Evolutionary conservation across 2,113 vertebrate species (phyloP).

Genomic region (Varanus komodoensis): DNA sequence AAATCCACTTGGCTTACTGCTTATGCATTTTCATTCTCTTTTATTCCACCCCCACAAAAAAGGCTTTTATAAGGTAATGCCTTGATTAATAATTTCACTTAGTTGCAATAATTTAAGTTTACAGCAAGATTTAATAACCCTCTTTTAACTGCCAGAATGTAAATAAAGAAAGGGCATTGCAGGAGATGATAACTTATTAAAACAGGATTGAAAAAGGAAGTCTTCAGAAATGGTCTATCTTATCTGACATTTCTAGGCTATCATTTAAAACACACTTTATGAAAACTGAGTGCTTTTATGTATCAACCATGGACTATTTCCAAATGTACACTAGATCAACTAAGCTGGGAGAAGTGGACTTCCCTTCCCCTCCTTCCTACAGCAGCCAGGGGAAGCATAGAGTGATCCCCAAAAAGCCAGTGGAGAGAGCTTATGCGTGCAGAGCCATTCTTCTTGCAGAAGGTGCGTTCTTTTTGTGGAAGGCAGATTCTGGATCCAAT

Average conservation of each 20-base stretch:
- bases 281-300: background rate
- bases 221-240: background rate
- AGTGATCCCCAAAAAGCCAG: too few relatives aligned
- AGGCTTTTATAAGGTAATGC: background rate
- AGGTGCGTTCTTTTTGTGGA: too few relatives aligned
- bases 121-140: background rate
- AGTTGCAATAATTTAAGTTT: background rate
- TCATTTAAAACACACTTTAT: background rate
- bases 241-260: background rate
- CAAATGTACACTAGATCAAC: too few relatives aligned
- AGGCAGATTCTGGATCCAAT: too few relatives aligned
- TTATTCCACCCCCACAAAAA: background rate
- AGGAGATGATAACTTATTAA: background rate
- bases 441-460: too few relatives aligned
- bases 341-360: too few relatives aligned
- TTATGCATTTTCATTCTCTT: background rate
- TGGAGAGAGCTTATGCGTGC: too few relatives aligned
- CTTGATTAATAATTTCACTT: background rate
- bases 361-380: too few relatives aligned
- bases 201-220: background rate
- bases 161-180: background rate
- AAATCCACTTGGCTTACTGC: background rate
- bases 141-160: background rate
- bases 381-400: too few relatives aligned
- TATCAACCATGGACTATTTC: background rate